Base-by-base conservation (phyloP, 1,140 invertebrate species). In the Cydia splendana region DNA sequence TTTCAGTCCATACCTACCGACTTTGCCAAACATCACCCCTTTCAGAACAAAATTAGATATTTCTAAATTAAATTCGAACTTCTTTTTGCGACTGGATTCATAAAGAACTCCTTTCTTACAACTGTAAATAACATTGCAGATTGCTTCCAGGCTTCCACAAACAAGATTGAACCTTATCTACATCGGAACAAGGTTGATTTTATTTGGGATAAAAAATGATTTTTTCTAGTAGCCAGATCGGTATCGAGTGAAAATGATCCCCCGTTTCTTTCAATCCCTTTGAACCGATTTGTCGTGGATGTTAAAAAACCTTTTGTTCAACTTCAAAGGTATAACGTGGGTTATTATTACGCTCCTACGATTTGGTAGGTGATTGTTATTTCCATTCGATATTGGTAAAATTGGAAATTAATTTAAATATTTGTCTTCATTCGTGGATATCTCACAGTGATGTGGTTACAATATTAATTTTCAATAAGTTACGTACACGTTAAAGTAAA, bases 181-280 rank as follows among this genome's bases (percentile, higher is more conserved):
- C 4, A 20, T 0, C 4, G 9, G 1, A 0, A 67, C 82, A 82
- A 20, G 51, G 69, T 82, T 74, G 3, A 78, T 78, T 75, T 81
- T 86, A 2, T n/a, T 65, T 74, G 76, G 78, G 24, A 13, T n/a
- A n/a, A 10, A 30, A 15, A 69, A 24, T 53, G 24, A 28, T 81
- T 79, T 84, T 87, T 85, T 82, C 78, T 84, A 91, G 87, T 90
- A 88, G 85, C 85, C 79, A 76, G 87, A 85, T 88, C 80, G 81
- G 84, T 88, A 87, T 88, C 83, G 87, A 90, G 87, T 88, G 86
- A 89, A 89, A 90, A 90, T 91, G 87, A 87, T 89, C 84, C 86
- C 83, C 84, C 83, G 34, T 71, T 71, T 71, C 34, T 20, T 71
- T 81, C 82, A 83, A 84, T 89, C 87, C 84, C 85, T 90, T 89